Evolutionary conservation across 2,888 invertebrate species (phyloP).

Genomic region (Laspeyria flexula): DNA sequence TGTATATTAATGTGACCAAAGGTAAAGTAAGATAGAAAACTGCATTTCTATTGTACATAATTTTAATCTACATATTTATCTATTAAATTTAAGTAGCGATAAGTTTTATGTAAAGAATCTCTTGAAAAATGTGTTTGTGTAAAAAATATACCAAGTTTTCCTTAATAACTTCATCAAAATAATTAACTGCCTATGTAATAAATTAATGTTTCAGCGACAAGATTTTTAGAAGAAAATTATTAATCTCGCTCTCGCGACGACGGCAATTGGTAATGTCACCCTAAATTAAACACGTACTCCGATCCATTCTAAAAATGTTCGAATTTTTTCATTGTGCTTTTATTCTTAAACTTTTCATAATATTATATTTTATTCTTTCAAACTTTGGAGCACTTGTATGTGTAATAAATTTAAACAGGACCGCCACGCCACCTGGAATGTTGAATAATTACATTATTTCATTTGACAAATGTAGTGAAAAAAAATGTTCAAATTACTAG

Average conservation of each 20-base stretch:
- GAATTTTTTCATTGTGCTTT: background rate
- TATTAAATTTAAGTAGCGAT: background rate
- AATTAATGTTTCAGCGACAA: background rate
- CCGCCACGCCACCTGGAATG: too few relatives aligned
- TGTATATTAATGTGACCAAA: slow-evolving; percentile 42
- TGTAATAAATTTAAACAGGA: too few relatives aligned
- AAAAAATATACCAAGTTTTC: too few relatives aligned
- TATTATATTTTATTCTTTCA: too few relatives aligned
- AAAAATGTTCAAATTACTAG: too few relatives aligned
- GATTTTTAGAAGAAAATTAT: background rate
- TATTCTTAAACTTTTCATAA: background rate
- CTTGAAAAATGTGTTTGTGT: background rate
- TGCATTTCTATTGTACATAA: slow-evolving; percentile 44
- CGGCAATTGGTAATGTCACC: background rate
- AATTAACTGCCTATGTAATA: background rate
- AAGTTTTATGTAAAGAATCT: background rate
- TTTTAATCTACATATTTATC: slow-evolving; percentile 13
- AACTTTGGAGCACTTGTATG: too few relatives aligned
- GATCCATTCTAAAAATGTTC: slow-evolving; percentile 2
- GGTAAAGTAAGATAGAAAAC: slow-evolving; percentile 29
- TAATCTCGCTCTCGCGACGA: too few relatives aligned
- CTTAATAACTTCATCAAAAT: background rate
- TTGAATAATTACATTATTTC: too few relatives aligned
- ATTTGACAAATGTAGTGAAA: too few relatives aligned
- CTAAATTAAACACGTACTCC: background rate